These are phyloP conservation scores for Thunnus thynnus DNA, from an alignment of 2,113 vertebrate genomes.

Conservation along the genomic window DNA sequence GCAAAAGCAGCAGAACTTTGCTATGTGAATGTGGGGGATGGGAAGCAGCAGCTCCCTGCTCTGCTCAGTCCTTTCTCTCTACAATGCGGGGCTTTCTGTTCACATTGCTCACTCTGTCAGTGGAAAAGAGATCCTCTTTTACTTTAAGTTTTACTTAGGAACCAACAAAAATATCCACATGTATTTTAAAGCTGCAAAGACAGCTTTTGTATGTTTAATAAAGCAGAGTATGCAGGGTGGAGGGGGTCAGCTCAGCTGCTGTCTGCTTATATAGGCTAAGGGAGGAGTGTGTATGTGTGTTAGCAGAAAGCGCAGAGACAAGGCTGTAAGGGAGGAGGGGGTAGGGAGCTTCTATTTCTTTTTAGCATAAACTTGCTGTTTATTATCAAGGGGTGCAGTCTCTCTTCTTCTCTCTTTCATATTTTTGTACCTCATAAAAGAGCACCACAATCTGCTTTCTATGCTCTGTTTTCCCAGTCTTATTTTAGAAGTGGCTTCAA, in stretches of 20 bases:
- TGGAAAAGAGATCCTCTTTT: conserved; percentile 55
- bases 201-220: conserved; percentile 68
- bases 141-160: conserved; percentile 55
- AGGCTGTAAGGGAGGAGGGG: conserved; percentile 76
- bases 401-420: conserved; percentile 50
- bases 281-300: conserved; percentile 65
- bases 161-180: conserved; percentile 46
- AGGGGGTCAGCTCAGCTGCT: conserved; percentile 78
- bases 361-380: conserved; percentile 83
- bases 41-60: conserved; percentile 78
- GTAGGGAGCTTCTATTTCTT: conserved; percentile 78
- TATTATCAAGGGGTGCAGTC: conserved; percentile 67
- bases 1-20: conserved; percentile 88
- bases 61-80: conserved; percentile 77
- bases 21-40: conserved; percentile 87
- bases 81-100: conserved; percentile 80
- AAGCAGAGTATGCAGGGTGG: conserved; percentile 67
- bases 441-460: conserved; percentile 49
- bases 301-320: conserved; percentile 70
- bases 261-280: conserved; percentile 83
- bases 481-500: conserved; percentile 57
- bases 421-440: conserved; percentile 29
- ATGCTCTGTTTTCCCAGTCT: conserved; percentile 15
- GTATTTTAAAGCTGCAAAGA: conserved; percentile 50
- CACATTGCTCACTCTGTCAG: conserved; percentile 64